phyloP scores from a whole-genome alignment of 1,140 invertebrate species.

The Tetraneura akinire region DNA sequence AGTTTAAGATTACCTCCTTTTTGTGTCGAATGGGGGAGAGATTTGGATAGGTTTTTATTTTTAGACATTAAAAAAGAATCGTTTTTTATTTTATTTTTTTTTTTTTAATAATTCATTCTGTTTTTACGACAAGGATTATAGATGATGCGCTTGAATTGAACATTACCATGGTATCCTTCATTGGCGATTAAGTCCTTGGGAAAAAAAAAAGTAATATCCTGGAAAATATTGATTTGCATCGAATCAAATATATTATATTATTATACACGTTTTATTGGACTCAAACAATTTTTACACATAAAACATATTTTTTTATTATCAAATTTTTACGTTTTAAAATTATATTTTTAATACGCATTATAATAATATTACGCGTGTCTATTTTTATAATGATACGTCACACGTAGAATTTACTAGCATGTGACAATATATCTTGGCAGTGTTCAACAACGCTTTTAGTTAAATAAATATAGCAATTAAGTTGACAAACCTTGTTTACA shows the following conservation, averaged over 20 bases:
- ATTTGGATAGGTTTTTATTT: slow-evolving; percentile 24
- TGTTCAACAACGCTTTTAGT: neutral
- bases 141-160: slow-evolving; percentile 17
- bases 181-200: neutral
- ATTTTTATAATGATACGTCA: neutral
- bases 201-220: neutral
- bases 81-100: slow-evolving; percentile 9
- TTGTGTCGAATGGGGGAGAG: neutral
- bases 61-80: slow-evolving; percentile 10
- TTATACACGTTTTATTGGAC: too few species aligned
- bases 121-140: slow-evolving; percentile 42
- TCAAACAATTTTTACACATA: too few species aligned
- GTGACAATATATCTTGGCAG: neutral
- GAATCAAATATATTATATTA: neutral
- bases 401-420: neutral
- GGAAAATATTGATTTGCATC: slow-evolving; percentile 12
- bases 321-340: neutral
- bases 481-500: neutral
- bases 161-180: slow-evolving; percentile 13
- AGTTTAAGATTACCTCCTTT: slow-evolving; percentile 18
- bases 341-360: neutral
- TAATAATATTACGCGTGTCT: neutral
- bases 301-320: neutral
- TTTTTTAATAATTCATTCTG: slow-evolving; percentile 40
- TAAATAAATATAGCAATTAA: neutral